Base-by-base conservation (phyloP, 1,140 invertebrate genomes). In the Sarcophaga peregrina region DNA sequence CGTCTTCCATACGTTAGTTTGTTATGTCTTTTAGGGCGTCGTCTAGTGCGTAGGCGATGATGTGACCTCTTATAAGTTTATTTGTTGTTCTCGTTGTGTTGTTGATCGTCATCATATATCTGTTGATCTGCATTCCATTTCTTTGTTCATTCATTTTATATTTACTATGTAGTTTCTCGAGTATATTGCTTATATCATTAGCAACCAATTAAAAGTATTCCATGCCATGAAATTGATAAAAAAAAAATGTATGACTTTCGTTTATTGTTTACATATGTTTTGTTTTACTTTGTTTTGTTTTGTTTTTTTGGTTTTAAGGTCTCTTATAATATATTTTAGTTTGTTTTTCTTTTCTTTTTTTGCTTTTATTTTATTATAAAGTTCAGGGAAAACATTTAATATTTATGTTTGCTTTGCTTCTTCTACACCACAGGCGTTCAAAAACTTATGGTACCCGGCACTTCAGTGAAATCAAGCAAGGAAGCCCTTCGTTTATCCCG, bases 401-500 rank as follows among this genome's bases (percentile, higher is more conserved):
- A 37, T 15, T 47, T 9, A 52, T 75, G 25, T 82, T 37, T 84
- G 48, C 72, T 81, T 84, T 85, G 45, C 1, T 73, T 50, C 54
- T 8, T 48, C 50, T 74, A 46, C 11, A 46, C 20, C 78, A 62
- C 81, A 96, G 96, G 97, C 86, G 96, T 98, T 85, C 95, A 96
- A 87, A 98, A 98, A 92, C 97, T 98, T 83, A 97, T 98, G 94
- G 97, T 98, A 74, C 97, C 95, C 83, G 97, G 97, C 82, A 96
- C 95, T 83, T 97, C 96, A 86, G 93, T 98, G 74, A 94, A 95
- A 89, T 94, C 94, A 15, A 97, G 96, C 88, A 97, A 97, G 92
- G 97, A 98, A 92, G 97, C 96, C 58, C 91, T 98, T 82, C 93
- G 96, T 90, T 91, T 97, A 52, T 96, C 96, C 73, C 93, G 96